A percentile compares a stretch with the other conserved stretches of the same genome.
Conservation (phyloP, 2,113 vertebrate genomes). For the Pollachius pollachius region DNA sequence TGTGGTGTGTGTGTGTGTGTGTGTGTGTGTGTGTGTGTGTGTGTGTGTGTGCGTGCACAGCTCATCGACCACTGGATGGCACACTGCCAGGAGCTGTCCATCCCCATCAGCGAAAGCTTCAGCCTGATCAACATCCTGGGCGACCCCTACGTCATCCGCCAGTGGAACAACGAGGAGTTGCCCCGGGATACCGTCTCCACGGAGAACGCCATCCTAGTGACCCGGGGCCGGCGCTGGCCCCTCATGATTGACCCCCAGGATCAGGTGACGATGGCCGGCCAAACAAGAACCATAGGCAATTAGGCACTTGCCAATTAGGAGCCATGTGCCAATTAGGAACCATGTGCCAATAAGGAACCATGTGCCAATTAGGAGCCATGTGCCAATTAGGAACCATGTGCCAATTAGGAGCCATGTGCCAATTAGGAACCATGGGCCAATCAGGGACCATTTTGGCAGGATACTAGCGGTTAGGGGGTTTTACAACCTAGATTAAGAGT, state of each 20-base stretch:
- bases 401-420: no score
- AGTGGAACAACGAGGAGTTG: conserved; percentile 84
- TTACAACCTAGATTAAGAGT: no score
- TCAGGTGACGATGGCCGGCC: conserved; percentile 64
- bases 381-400: no score
- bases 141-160: conserved; percentile 79
- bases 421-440: background rate
- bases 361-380: no score
- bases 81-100: conserved; percentile 73
- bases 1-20: no score
- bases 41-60: conserved; percentile 48
- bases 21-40: no score
- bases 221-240: conserved; percentile 80
- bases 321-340: no score
- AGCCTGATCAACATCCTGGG: conserved; percentile 81
- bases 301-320: no score
- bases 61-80: conserved; percentile 80
- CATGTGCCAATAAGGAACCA: no score
- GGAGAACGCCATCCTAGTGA: conserved; percentile 84
- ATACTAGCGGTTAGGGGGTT: no score
- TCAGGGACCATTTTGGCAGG: no score
- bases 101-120: conserved; percentile 80
- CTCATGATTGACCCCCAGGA: conserved; percentile 89
- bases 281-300: background rate
- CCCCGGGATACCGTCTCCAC: conserved; percentile 80